phyloP scores from a whole-genome alignment of 1,140 invertebrate species.

The Calosoma granatense region DNA sequence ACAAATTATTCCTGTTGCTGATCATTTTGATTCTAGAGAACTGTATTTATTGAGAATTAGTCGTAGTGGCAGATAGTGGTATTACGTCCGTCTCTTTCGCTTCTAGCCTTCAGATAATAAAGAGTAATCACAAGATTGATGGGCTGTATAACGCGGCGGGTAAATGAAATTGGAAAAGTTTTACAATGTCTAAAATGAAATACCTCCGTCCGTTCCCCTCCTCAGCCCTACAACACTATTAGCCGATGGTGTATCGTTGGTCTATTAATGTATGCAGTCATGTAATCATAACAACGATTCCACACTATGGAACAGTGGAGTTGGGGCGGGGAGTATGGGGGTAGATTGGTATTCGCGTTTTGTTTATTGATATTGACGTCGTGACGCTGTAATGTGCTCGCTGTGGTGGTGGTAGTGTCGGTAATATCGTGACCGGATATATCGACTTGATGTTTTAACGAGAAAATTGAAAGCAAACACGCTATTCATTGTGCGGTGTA shows the following conservation, averaged over 20 bases:
- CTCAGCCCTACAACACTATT: background rate
- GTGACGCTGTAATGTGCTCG: background rate
- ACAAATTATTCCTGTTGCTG: too few species aligned
- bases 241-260: too few species aligned
- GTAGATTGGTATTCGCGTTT: background rate
- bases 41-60: too few species aligned
- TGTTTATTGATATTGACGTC: background rate
- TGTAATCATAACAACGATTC: conserved; percentile 2
- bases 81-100: too few species aligned
- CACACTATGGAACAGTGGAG: background rate
- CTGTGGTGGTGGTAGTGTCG: background rate
- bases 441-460: conserved; percentile 16
- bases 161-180: conserved; percentile 8
- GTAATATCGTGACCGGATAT: conserved; percentile 15
- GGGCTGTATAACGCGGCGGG: background rate
- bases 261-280: background rate
- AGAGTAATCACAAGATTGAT: conserved; percentile 1
- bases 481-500: conserved; percentile 10
- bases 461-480: conserved; percentile 13
- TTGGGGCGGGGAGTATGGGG: background rate
- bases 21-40: too few species aligned
- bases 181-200: conserved; percentile 4
- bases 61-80: too few species aligned
- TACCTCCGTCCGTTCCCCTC: background rate
- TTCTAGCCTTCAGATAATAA: background rate